Percentiles rank a stretch among this genome's conserved stretches.
phyloP scores from a whole-genome alignment of 1,140 invertebrate species.

The Choristoneura fumiferana region DNA sequence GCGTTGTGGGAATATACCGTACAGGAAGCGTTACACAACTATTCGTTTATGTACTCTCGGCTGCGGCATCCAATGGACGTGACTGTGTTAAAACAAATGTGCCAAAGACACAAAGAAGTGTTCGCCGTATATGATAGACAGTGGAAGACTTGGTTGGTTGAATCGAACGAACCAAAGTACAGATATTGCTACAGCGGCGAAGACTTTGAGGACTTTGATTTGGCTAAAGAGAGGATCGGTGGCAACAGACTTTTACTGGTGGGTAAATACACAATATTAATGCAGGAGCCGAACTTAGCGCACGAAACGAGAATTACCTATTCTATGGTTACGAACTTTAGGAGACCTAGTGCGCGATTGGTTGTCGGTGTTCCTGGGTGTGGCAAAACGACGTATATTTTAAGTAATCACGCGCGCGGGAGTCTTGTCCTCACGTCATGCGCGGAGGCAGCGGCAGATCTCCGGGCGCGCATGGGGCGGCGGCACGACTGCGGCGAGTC shows the following conservation, averaged over 20 bases:
- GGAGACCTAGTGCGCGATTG: background rate
- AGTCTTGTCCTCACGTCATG: background rate
- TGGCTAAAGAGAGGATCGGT: background rate
- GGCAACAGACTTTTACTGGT: background rate
- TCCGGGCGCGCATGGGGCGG: background rate
- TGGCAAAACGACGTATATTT: background rate
- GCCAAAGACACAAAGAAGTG: background rate
- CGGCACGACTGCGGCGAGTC: too few relatives aligned
- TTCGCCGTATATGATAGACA: background rate
- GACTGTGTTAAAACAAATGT: background rate
- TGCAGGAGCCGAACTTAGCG: background rate
- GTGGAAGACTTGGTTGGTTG: background rate
- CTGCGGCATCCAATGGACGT: background rate
- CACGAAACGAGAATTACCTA: background rate
- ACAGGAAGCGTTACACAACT: background rate
- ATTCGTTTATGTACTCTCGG: background rate
- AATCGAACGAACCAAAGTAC: background rate
- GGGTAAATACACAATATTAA: background rate
- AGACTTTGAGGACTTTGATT: background rate
- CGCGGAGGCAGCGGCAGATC: background rate
- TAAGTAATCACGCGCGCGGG: background rate
- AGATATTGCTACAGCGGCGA: background rate
- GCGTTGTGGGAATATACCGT: background rate
- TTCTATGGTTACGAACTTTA: background rate
- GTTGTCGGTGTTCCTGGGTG: background rate